These are phyloP conservation scores for Clistopyga incitator DNA, from an alignment of 2,888 invertebrate genomes.

Conservation along the genomic window DNA sequence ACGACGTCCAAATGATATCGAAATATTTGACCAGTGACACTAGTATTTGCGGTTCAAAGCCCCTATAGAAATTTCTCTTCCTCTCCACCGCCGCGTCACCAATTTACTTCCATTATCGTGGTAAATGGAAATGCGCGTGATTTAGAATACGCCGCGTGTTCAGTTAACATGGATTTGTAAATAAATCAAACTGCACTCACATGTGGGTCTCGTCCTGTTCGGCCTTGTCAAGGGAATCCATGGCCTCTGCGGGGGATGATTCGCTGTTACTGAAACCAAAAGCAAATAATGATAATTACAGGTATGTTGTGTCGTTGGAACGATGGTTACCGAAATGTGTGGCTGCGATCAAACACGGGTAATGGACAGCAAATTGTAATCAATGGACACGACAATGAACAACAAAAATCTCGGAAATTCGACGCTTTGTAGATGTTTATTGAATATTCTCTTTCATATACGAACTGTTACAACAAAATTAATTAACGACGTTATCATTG, in stretches of 20 bases:
- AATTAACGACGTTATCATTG: too few relatives aligned
- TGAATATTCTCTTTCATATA: not conserved
- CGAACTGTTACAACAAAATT: too few relatives aligned
- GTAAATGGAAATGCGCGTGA: not conserved
- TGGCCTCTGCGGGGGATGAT: slow-evolving; percentile 96
- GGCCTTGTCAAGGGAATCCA: slow-evolving; percentile 97
- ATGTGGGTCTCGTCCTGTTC: slow-evolving; percentile 94
- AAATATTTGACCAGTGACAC: not conserved
- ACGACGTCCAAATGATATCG: not conserved
- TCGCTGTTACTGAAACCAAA: slow-evolving; percentile 92
- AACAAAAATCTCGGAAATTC: not conserved
- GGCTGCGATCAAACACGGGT: not conserved
- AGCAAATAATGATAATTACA: slow-evolving; percentile 57
- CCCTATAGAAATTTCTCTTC: not conserved
- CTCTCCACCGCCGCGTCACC: not conserved
- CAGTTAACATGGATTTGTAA: slow-evolving; percentile 30
- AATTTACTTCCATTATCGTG: slow-evolving; percentile 3
- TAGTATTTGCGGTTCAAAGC: slow-evolving; percentile 3
- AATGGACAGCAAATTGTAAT: not conserved
- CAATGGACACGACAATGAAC: not conserved
- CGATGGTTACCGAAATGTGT: not conserved
- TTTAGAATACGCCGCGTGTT: slow-evolving; percentile 19
- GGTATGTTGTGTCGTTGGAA: not conserved
- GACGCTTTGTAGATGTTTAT: not conserved
- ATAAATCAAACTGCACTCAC: slow-evolving; percentile 87